Percentiles rank a stretch among this genome's conserved stretches.
Evolutionary conservation across 2,797 vertebrate species (phyloP).

Genomic region (Rhyacichthys aspro): DNA sequence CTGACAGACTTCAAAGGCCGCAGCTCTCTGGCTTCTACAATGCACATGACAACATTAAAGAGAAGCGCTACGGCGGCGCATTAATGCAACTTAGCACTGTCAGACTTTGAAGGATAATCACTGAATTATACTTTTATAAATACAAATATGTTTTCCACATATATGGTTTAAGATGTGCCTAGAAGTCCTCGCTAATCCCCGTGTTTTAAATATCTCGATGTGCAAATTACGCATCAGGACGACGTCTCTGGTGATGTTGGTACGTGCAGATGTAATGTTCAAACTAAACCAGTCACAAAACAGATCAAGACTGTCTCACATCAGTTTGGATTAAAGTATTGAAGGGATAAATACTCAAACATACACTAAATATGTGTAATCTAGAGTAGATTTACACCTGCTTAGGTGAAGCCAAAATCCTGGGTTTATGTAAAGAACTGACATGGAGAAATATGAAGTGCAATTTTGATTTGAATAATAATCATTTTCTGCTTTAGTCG

Average conservation of each 20-base stretch:
- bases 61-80: slow-evolving; percentile 27
- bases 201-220: slow-evolving; percentile 57
- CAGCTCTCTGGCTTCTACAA: slow-evolving; percentile 33
- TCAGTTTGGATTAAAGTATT: slow-evolving; percentile 44
- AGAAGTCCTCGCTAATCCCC: slow-evolving; percentile 61
- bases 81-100: slow-evolving; percentile 57
- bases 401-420: slow-evolving; percentile 34
- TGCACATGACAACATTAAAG: slow-evolving; percentile 42
- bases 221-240: slow-evolving; percentile 47
- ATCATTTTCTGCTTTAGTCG: no score
- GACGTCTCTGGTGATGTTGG: slow-evolving; percentile 35
- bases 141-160: slow-evolving; percentile 45
- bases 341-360: slow-evolving; percentile 43
- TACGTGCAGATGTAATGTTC: slow-evolving; percentile 34
- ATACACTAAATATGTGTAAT: slow-evolving; percentile 55
- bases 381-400: slow-evolving; percentile 52
- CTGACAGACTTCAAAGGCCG: slow-evolving; percentile 64
- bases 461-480: no score
- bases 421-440: neutral
- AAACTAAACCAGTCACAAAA: slow-evolving; percentile 11
- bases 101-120: slow-evolving; percentile 61
- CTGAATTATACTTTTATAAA: slow-evolving; percentile 45
- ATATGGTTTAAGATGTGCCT: slow-evolving; percentile 62
- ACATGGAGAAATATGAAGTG: neutral
- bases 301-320: slow-evolving; percentile 30